phyloP scores from a whole-genome alignment of 2,888 invertebrate genomes.

The Isotomurus palustris region DNA sequence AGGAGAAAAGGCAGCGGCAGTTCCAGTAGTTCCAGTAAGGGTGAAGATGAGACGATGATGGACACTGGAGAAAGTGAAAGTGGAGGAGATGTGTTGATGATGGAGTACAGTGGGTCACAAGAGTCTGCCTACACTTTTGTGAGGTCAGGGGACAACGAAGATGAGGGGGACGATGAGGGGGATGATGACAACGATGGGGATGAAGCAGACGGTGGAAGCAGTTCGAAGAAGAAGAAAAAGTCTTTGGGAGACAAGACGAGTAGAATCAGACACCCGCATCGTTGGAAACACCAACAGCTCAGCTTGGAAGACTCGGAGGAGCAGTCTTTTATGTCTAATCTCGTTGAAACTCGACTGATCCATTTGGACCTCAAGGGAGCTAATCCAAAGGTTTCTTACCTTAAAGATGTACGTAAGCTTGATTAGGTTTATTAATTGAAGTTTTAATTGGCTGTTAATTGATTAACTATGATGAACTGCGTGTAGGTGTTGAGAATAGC shows the following conservation, averaged over 20 bases:
- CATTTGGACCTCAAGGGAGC: conserved; percentile 74
- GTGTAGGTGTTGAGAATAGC: conserved; percentile 55
- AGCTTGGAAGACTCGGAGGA: conserved; percentile 36
- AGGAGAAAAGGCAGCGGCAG: neutral
- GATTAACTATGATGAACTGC: neutral
- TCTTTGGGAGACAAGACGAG: conserved; percentile 22
- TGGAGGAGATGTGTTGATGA: neutral
- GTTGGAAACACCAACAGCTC: conserved; percentile 18
- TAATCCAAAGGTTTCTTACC: conserved; percentile 60
- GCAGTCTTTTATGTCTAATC: conserved; percentile 32
- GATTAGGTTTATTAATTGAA: neutral
- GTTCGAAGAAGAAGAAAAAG: neutral
- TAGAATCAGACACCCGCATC: conserved; percentile 15
- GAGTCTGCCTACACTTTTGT: no score
- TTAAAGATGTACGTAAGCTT: conserved; percentile 54
- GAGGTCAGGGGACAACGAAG: neutral
- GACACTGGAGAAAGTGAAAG: neutral
- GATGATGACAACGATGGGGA: neutral
- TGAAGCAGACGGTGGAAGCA: neutral
- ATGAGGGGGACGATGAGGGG: neutral
- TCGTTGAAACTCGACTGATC: conserved; percentile 55
- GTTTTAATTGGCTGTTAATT: conserved; percentile 3
- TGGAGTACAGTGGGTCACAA: no score
- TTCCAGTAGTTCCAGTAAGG: neutral
- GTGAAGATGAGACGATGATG: neutral